These are phyloP conservation scores for Chaitophorus viminalis DNA, from an alignment of 2,888 invertebrate genomes.

Conservation along the genomic window DNA sequence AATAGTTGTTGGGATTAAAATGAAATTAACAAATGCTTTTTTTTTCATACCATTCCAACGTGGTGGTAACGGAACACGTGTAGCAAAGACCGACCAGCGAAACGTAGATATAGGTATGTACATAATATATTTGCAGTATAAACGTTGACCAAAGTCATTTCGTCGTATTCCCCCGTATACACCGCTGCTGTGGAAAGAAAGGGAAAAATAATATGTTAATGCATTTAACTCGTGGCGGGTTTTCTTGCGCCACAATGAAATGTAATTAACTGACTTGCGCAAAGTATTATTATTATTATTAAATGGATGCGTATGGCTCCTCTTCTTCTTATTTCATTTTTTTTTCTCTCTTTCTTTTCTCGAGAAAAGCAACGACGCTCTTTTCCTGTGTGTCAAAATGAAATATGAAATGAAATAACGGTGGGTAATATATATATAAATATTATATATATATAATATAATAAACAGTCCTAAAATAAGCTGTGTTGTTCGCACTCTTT, in stretches of 20 bases:
- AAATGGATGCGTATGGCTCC: slow-evolving; percentile 27
- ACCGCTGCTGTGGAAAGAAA: background rate
- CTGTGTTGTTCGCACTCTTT: slow-evolving; percentile 19
- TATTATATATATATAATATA: background rate
- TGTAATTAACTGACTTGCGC: slow-evolving; percentile 36
- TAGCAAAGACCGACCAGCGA: background rate
- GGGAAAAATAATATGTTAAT: slow-evolving; percentile 39
- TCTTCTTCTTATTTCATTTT: background rate
- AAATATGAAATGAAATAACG: slow-evolving; percentile 41
- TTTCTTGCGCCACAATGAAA: background rate
- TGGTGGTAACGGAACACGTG: background rate
- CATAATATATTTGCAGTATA: background rate
- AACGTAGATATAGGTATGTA: background rate
- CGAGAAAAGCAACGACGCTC: background rate
- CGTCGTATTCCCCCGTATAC: background rate
- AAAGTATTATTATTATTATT: slow-evolving; percentile 23
- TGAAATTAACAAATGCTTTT: background rate
- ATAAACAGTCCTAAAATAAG: slow-evolving; percentile 19
- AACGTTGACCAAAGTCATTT: background rate
- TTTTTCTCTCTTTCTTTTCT: background rate
- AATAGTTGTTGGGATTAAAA: background rate
- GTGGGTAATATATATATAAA: background rate
- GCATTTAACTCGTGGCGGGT: background rate
- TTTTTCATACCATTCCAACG: background rate
- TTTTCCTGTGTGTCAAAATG: slow-evolving; percentile 41